These are phyloP conservation scores for Agapornis roseicollis DNA, from an alignment of 2,113 vertebrate genomes.

Conservation along the genomic window DNA sequence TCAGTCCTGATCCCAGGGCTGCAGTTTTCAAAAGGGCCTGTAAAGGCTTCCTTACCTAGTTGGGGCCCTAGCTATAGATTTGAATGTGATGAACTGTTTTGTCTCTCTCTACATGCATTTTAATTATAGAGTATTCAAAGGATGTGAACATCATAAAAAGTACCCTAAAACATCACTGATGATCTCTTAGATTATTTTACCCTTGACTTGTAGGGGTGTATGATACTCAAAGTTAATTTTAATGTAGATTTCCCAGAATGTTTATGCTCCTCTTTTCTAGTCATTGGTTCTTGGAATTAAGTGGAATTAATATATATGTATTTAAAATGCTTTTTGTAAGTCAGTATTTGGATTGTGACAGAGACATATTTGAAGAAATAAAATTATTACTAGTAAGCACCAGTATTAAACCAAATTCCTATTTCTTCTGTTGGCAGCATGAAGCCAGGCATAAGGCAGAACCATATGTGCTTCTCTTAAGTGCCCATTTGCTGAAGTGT, in stretches of 20 bases:
- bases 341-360: background rate
- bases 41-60: background rate
- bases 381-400: conserved; percentile 6
- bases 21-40: background rate
- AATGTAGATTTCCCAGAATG: background rate
- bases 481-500: conserved; percentile 28
- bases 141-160: background rate
- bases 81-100: background rate
- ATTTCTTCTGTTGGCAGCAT: conserved; percentile 54
- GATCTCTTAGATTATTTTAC: background rate
- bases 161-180: background rate
- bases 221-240: background rate
- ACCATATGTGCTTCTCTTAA: conserved; percentile 58
- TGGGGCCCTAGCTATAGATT: background rate
- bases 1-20: background rate
- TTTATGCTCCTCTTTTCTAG: background rate
- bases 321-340: background rate
- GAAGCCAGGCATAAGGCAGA: conserved; percentile 55
- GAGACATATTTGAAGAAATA: background rate
- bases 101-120: background rate
- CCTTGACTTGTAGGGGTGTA: background rate
- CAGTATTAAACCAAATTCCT: conserved; percentile 9
- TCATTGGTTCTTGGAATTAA: background rate
- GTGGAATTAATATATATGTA: background rate
- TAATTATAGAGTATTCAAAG: background rate